phyloP scores from a whole-genome alignment of 2,888 invertebrate genomes.

The Cordilura impudica region DNA sequence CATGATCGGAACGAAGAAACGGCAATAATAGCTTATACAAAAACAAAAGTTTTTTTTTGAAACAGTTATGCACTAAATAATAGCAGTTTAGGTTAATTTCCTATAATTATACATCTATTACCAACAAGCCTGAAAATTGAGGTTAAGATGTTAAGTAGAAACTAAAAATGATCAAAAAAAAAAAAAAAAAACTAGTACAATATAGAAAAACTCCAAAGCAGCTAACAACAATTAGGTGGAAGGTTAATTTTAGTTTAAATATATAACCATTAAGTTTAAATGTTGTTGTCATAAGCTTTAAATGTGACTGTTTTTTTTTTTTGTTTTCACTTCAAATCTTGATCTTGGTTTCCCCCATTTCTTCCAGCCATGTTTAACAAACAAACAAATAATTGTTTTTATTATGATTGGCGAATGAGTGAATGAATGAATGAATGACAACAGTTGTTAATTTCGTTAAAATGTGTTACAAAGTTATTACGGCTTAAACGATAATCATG shows the following conservation, averaged over 20 bases:
- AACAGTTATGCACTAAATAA: conserved; percentile 45
- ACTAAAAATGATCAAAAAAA: not conserved
- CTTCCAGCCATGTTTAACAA: not conserved
- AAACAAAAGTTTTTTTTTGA: not conserved
- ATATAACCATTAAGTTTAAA: not conserved
- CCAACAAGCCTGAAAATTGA: not conserved
- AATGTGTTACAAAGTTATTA: conserved; percentile 7
- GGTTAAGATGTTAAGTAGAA: not conserved
- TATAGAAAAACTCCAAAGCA: not conserved
- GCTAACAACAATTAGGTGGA: not conserved
- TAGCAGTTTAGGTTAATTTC: conserved; percentile 16
- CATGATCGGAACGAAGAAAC: not conserved
- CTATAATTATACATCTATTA: not conserved
- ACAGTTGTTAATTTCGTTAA: not conserved
- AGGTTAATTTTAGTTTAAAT: conserved; percentile 3
- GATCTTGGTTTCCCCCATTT: not conserved
- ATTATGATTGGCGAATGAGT: no score
- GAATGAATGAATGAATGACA: not conserved
- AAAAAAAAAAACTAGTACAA: conserved; percentile 2
- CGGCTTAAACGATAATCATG: not conserved
- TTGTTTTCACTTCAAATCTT: not conserved
- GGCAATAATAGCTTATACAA: not conserved
- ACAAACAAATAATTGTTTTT: not conserved
- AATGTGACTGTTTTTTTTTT: not conserved
- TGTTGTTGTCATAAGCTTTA: not conserved